Conservation (phyloP, 2,797 vertebrate genomes). For the Anabacerthia variegaticeps region DNA sequence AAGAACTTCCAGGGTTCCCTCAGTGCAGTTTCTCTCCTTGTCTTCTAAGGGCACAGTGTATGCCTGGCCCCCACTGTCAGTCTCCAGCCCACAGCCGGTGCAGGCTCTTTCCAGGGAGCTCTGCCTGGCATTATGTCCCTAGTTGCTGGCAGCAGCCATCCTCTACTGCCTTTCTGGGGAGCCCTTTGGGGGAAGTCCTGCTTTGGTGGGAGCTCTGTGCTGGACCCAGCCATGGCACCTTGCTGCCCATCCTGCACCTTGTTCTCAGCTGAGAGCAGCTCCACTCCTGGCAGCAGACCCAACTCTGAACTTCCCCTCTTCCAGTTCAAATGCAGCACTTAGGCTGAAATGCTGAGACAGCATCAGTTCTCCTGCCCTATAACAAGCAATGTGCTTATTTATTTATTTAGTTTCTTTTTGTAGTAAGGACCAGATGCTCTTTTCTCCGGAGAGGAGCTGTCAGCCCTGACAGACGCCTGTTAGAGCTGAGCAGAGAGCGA, state of each 20-base stretch:
- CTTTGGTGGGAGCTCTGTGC: not conserved
- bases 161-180: not conserved
- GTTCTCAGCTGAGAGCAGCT: not conserved
- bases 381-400: not conserved
- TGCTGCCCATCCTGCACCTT: not conserved
- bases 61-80: rapidly evolving
- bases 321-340: not conserved
- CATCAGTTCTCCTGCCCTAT: not conserved
- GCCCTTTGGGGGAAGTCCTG: too few species aligned
- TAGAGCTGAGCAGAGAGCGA: slow-evolving; percentile 25
- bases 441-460: slow-evolving; percentile 39
- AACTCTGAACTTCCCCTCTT: not conserved
- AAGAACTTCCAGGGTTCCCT: not conserved
- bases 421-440: slow-evolving; percentile 55
- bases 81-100: not conserved
- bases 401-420: slow-evolving; percentile 36
- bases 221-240: not conserved
- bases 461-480: slow-evolving; percentile 51
- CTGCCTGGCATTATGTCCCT: not conserved
- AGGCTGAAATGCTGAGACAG: slow-evolving; percentile 8
- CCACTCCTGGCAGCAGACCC: not conserved
- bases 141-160: rapidly evolving
- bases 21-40: not conserved
- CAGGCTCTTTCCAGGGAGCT: not conserved
- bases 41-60: rapidly evolving